Base-by-base conservation (phyloP, 2,888 invertebrate species). In the Adelphocoris suturalis region DNA sequence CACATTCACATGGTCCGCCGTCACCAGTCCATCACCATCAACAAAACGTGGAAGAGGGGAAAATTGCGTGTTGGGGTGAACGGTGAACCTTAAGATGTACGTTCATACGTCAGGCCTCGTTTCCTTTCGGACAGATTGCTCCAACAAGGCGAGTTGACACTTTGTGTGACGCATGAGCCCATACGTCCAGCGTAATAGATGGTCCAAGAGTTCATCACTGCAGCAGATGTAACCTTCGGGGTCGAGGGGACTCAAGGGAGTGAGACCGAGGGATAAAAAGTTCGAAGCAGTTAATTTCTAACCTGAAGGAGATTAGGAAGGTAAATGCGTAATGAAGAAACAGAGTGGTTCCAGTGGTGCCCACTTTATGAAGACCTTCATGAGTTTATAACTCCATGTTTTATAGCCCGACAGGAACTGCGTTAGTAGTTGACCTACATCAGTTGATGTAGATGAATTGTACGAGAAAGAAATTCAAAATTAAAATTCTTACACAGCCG, bases 281-380 rank as follows among this genome's bases (percentile, higher is more conserved):
- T 16, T 19, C 23, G 27, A 68, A 16, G 16, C 68, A 27, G 68
- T 19, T 68, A 68, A 68, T 68, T 68, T 68, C 23, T 68, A 12
- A 23, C 23, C 12, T 0, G 5, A 12, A 23, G 68, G 3, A 23
- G 23, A 68, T 68, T 68, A 68, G 68, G 68, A 7, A 23, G 68
- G 68, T 68, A 68, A 68, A 68, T 68, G 23, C 27, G 68, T 23
- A 68, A 68, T 68, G 68, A 68, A 68, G 68, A 68, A 68, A 68
- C 23, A 68, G 23, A 16, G 57, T 23, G 23, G 23, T 27, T 23
- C 19, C 57, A 23, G 61, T 11, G 52, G 52, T 23, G 23, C 68
- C 12, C 19, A 37, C 37, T 2, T 7, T 37, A 37, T 37, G 37
- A 37, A 37, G 37, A 37, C 37, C 2, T 37, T 37, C 37, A 37